phyloP scores from a whole-genome alignment of 2,113 vertebrate species.

The Chamaetylas fuelleborni region DNA sequence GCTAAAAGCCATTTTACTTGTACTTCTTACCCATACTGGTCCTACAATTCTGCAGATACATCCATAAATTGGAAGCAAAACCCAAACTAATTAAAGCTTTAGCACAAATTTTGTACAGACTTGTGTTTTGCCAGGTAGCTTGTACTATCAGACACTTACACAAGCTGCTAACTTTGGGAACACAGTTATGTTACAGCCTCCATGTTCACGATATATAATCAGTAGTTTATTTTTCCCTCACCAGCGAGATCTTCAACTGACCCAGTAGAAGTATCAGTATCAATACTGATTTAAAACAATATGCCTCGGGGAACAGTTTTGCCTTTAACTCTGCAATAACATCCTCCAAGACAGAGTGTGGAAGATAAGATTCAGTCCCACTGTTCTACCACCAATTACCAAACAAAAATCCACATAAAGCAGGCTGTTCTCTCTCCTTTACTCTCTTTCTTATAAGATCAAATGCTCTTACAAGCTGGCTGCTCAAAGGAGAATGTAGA shows the following conservation, averaged over 20 bases:
- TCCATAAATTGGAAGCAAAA: not conserved
- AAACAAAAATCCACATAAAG: not conserved
- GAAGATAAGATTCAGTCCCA: not conserved
- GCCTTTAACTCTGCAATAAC: not conserved
- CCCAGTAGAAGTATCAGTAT: not conserved
- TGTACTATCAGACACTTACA: not conserved
- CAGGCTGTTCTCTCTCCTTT: not conserved
- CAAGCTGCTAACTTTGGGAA: not conserved
- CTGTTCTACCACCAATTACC: not conserved
- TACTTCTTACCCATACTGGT: not conserved
- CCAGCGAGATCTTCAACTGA: not conserved
- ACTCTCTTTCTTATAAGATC: not conserved
- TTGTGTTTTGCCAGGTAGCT: not conserved
- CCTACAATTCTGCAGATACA: not conserved
- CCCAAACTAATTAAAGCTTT: not conserved
- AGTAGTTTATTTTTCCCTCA: not conserved
- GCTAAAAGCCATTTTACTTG: not conserved
- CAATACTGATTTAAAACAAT: not conserved
- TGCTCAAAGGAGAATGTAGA: not conserved
- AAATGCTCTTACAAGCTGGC: not conserved
- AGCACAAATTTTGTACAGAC: not conserved
- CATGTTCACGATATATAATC: not conserved
- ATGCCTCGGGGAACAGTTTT: not conserved
- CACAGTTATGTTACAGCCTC: not conserved
- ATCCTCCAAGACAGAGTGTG: not conserved